These are phyloP conservation scores for Pteria penguin DNA, from an alignment of 2,888 invertebrate species.

Conservation along the genomic window DNA sequence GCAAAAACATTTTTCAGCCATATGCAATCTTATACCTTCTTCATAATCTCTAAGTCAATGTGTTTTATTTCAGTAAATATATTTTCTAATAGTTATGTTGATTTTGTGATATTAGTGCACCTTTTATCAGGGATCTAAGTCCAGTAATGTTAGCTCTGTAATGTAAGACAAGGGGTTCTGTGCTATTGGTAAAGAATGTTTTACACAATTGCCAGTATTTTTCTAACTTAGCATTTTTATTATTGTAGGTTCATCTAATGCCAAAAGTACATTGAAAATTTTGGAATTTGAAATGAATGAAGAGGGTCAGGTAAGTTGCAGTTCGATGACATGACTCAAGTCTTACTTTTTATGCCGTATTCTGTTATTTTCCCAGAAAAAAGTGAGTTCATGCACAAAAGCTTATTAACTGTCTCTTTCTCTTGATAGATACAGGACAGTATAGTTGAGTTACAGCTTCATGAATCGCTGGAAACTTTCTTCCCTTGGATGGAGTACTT, in stretches of 20 bases:
- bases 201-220: neutral
- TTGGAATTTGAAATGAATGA: constrained; percentile 83
- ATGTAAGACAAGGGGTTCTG: too few species aligned
- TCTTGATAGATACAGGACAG: constrained; percentile 83
- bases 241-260: constrained; percentile 89
- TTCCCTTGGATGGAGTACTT: constrained; percentile 98
- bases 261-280: constrained; percentile 92
- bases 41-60: too few species aligned
- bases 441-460: constrained; percentile 61
- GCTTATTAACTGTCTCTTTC: neutral
- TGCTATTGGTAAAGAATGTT: too few species aligned
- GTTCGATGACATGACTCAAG: too few species aligned
- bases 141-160: too few species aligned
- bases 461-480: constrained; percentile 81
- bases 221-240: neutral
- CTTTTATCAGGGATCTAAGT: too few species aligned
- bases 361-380: neutral
- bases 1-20: too few species aligned
- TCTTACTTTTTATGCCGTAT: too few species aligned
- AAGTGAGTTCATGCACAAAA: neutral
- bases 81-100: too few species aligned
- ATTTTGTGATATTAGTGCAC: too few species aligned
- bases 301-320: constrained; percentile 62
- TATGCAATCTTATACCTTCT: too few species aligned
- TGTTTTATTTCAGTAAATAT: too few species aligned